Evolutionary conservation across 2,113 vertebrate species (phyloP).

Genomic region (Capreolus pygargus): DNA sequence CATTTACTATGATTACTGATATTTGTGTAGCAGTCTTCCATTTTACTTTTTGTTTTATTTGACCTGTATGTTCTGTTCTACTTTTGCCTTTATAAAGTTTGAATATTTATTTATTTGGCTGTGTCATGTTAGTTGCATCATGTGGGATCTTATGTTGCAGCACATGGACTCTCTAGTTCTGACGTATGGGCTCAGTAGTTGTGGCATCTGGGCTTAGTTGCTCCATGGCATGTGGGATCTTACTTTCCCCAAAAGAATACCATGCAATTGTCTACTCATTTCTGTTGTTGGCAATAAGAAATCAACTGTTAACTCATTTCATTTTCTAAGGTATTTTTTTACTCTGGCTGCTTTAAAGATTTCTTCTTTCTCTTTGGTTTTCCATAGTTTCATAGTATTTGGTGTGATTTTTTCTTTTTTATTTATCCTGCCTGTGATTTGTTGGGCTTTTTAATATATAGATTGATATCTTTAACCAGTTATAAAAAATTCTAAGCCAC

Average conservation of each 20-base stretch:
- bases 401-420: neutral
- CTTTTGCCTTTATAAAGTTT: neutral
- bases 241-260: neutral
- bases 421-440: neutral
- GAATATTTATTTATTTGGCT: neutral
- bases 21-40: neutral
- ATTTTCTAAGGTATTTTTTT: neutral
- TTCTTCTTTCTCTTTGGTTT: neutral
- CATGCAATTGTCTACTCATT: neutral
- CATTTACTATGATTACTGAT: neutral
- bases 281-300: neutral
- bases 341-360: neutral
- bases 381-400: neutral
- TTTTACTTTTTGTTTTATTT: neutral
- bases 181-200: neutral
- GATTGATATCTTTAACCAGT: neutral
- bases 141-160: fast-evolving
- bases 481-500: neutral
- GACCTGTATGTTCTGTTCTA: neutral
- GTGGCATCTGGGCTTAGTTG: neutral
- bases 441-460: neutral
- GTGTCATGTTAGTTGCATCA: neutral
- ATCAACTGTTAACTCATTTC: neutral
- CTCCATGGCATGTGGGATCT: neutral
- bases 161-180: neutral